Percentiles rank a stretch among this genome's conserved stretches.
These are phyloP conservation scores for Anticlea derivata DNA, from an alignment of 2,888 invertebrate genomes.

Conservation along the genomic window DNA sequence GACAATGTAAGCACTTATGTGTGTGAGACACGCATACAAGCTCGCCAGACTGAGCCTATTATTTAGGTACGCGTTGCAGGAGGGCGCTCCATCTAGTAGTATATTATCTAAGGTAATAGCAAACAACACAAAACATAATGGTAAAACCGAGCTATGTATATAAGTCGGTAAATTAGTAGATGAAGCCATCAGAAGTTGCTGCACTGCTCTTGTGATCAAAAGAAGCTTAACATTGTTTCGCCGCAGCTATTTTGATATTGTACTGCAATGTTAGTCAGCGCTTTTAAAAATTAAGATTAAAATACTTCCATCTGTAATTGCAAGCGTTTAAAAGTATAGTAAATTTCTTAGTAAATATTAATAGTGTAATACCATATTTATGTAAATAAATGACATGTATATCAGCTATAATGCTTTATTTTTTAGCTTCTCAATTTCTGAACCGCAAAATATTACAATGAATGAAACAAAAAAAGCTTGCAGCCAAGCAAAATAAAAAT, in stretches of 20 bases:
- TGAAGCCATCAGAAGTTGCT: not conserved
- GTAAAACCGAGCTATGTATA: not conserved
- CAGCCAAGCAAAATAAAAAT: too few species aligned
- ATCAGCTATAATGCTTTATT: slow-evolving; percentile 61
- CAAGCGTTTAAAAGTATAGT: slow-evolving; percentile 50
- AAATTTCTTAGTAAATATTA: slow-evolving; percentile 53
- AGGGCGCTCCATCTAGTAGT: too few species aligned
- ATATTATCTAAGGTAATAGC: too few species aligned
- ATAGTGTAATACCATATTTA: slow-evolving; percentile 52
- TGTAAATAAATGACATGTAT: slow-evolving; percentile 71
- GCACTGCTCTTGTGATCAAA: not conserved
- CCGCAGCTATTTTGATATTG: slow-evolving; percentile 2
- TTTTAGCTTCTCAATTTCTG: not conserved
- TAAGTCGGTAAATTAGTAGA: not conserved
- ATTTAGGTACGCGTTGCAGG: not conserved
- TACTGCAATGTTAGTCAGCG: slow-evolving; percentile 24
- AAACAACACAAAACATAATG: too few species aligned
- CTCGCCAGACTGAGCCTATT: too few species aligned
- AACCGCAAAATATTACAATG: not conserved
- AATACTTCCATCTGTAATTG: slow-evolving; percentile 50
- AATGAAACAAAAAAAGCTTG: too few species aligned
- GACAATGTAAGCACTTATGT: too few species aligned
- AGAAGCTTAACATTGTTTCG: not conserved
- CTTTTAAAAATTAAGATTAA: slow-evolving; percentile 27
- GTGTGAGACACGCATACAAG: too few species aligned